Evolutionary conservation across 2,113 vertebrate species (phyloP).

Genomic region (Clupea harengus): DNA sequence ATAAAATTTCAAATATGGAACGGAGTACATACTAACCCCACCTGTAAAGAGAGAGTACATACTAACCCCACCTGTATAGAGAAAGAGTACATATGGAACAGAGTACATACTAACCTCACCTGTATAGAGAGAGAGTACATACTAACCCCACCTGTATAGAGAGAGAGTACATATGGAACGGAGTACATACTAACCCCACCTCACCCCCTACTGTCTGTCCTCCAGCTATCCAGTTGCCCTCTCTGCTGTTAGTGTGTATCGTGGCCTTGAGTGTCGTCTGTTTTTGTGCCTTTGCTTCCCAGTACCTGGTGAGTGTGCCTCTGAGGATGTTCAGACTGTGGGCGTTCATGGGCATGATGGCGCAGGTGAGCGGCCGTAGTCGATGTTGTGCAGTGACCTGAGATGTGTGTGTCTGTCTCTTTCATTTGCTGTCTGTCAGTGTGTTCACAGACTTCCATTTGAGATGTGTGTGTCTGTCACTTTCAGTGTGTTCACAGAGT

Average conservation of each 20-base stretch:
- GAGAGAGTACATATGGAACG: too few relatives aligned
- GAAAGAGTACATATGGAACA: too few relatives aligned
- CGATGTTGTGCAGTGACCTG: neutral
- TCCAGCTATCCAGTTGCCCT: neutral
- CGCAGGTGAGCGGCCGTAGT: conserved; percentile 73
- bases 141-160: too few relatives aligned
- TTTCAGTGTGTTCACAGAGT: neutral
- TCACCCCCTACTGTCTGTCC: neutral
- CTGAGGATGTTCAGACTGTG: conserved; percentile 92
- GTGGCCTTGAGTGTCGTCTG: conserved; percentile 12
- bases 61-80: too few relatives aligned
- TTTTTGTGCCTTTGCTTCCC: conserved; percentile 32
- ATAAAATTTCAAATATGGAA: too few relatives aligned
- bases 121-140: too few relatives aligned
- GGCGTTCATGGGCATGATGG: conserved; percentile 92
- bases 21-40: too few relatives aligned
- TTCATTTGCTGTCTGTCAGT: neutral
- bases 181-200: neutral
- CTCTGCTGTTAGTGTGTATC: neutral
- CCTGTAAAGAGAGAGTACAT: too few relatives aligned
- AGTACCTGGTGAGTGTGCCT: conserved; percentile 92
- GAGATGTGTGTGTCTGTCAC: neutral
- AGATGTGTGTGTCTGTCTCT: neutral
- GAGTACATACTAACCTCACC: too few relatives aligned
- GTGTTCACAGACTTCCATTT: neutral